Base-by-base conservation (phyloP, 2,113 vertebrate species). In the Dolichallabes microphthalmus region DNA sequence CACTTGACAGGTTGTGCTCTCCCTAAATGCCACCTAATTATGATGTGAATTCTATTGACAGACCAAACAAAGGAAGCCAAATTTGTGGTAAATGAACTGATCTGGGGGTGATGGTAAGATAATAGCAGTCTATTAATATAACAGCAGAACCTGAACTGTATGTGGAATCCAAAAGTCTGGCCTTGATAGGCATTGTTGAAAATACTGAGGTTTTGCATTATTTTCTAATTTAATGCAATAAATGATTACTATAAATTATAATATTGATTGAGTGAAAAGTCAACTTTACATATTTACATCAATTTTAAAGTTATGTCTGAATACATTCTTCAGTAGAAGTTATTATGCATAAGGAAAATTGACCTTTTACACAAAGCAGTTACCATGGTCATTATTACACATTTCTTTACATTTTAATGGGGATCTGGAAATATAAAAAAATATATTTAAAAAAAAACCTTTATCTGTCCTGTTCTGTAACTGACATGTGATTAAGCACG, bases 1-100 rank as follows among this genome's bases (percentile, higher is more conserved):
- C 60, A 66, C 83, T 82, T 85, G 61, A 77, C 35, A 61, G 83
- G 74, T 79, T 85, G 83, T 69, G 78, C 35, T 81, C 25, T 82
- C n/a, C 55, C 78, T 82, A 77, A 82, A 87, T 61, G 53, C 35
- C 76, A 63, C 19, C 63, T 71, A 77, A 73, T 85, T 79, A 85
- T 82, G 32, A 79, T 85, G 83, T 88, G 80, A 85, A 30, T 64
- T 25, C 12, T 2, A 53, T 39, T 53, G 83, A 63, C 73, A 82
- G 55, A 73, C 63, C 50, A 52, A 58, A 85, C 58, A 82, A 77
- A 61, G 66, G 60, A 85, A 82, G 13, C 52, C 17, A 20, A 77
- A 71, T 32, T 11, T 63, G 74, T 32, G 61, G 68, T 64, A 85
- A 78, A 57, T 57, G 15, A 52, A 82, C 69, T 32, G 73, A 85